A percentile compares a stretch with the other conserved stretches of the same genome.
phyloP scores from a whole-genome alignment of 2,797 vertebrate genomes.

The Lithobates pipiens region DNA sequence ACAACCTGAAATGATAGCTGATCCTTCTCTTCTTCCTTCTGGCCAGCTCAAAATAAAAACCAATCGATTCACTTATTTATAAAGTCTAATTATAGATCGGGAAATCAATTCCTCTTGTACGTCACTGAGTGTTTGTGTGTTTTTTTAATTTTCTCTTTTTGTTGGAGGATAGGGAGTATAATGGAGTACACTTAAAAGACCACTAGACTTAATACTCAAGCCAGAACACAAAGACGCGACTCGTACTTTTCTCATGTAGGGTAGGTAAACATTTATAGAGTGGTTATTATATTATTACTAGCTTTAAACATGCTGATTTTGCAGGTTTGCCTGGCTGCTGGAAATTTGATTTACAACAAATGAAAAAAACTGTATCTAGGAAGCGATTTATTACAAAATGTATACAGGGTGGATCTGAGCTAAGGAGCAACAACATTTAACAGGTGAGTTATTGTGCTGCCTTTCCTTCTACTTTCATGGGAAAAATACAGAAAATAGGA shows the following conservation, averaged over 20 bases:
- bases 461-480: too few relatives aligned
- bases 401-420: too few relatives aligned
- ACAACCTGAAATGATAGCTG: constrained; percentile 29
- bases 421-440: too few relatives aligned
- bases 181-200: constrained; percentile 3
- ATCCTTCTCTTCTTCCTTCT: constrained; percentile 9
- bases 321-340: too few relatives aligned
- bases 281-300: not conserved
- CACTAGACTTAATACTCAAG: not conserved
- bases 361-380: too few relatives aligned
- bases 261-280: not conserved
- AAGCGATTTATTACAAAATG: too few relatives aligned
- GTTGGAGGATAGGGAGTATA: not conserved
- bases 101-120: constrained; percentile 4
- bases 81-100: constrained; percentile 38
- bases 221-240: not conserved
- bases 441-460: too few relatives aligned
- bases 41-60: constrained; percentile 13
- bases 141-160: constrained; percentile 20
- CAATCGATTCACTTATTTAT: constrained; percentile 19
- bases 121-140: constrained; percentile 7
- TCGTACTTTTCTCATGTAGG: not conserved
- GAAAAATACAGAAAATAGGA: too few relatives aligned
- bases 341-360: too few relatives aligned
- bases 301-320: not conserved